Base-by-base conservation (phyloP, 35 echinoderm and acorn worm genomes). In the Ophioderma brevispina region DNA sequence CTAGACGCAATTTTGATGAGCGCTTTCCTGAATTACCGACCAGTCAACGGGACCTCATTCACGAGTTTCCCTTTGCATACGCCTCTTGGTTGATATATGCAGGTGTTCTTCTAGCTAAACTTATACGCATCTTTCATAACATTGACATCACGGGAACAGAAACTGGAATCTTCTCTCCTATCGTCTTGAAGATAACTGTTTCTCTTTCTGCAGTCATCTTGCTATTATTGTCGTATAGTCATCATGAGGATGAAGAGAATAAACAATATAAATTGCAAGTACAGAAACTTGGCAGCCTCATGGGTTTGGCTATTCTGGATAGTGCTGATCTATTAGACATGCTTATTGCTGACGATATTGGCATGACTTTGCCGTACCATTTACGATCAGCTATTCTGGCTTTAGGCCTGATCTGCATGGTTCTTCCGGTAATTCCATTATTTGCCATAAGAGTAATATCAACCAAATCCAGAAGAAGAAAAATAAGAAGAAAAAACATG, bases 1-100 rank as follows among this genome's bases (percentile, higher is more conserved):
- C 87, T 15, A 79, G 90, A 49, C 70, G 79, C 3, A 55, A 88
- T 28, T 64, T 81, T 32, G 82, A 78, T 23, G 59, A 76, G 19
- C 90, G 81, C 8, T 79, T 82, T 39, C 82, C 82, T 75, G 86
- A 85, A 39, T 38, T 92, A 1, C 94, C 94, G 31, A 85, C 80
- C 5, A 91, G 64, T 25, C 40, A 89, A 35, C 13, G 81, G 36
- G 85, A 96, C 36, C 31, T 96, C 1, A 50, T 92, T 38, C 25
- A 64, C 13, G 94, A 96, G 56, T 82, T 96, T 36, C 90, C n/a
- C 2, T 92, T 89, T 43, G 94, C 94, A 1, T 96, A 96, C 33
- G 75, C 80, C 0, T 96, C 90, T n/a, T 96, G 94, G 94, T 75
- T 96, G 23, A 52, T 96, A 41, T 96, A 96, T 43, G 64, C 94